These are phyloP conservation scores for Corythucha ciliata DNA, from an alignment of 2,888 invertebrate species.

Conservation along the genomic window DNA sequence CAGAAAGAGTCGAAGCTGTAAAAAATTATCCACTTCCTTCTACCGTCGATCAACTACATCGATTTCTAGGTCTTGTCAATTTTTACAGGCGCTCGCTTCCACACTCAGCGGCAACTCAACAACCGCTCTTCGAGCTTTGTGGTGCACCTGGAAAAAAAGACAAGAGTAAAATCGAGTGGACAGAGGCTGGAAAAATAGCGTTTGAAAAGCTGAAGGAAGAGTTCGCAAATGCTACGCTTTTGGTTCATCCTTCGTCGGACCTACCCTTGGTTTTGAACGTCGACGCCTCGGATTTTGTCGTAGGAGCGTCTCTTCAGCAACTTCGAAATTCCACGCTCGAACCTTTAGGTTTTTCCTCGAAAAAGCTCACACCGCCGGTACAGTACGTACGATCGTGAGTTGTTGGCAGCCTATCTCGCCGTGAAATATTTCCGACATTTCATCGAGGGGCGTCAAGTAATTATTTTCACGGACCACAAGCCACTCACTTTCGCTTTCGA, in stretches of 20 bases:
- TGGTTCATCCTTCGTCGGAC: constrained; percentile 38
- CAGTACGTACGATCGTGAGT: constrained; percentile 26
- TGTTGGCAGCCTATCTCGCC: constrained; percentile 25
- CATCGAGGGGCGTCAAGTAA: constrained; percentile 28
- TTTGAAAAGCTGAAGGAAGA: constrained; percentile 36
- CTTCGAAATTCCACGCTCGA: neutral
- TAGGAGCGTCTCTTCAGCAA: constrained; percentile 41
- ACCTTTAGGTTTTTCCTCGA: constrained; percentile 29
- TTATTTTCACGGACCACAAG: constrained; percentile 25
- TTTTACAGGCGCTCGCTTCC: constrained; percentile 28
- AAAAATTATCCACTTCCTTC: constrained; percentile 30
- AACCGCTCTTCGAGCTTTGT: constrained; percentile 15
- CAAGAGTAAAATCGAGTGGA: constrained; percentile 31
- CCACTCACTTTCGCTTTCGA: constrained; percentile 18
- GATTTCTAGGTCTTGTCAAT: constrained; percentile 29
- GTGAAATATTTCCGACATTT: constrained; percentile 24
- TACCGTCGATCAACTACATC: constrained; percentile 21
- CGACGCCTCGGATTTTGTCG: constrained; percentile 41
- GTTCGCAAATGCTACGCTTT: constrained; percentile 36
- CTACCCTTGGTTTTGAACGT: constrained; percentile 37
- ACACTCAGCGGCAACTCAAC: constrained; percentile 18
- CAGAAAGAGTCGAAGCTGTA: constrained; percentile 38
- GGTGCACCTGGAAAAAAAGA: constrained; percentile 28
- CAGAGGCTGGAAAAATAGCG: constrained; percentile 29
- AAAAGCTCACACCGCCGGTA: constrained; percentile 24